These are phyloP conservation scores for Smutsia gigantea DNA, from an alignment of 2,797 vertebrate species.

Conservation along the genomic window DNA sequence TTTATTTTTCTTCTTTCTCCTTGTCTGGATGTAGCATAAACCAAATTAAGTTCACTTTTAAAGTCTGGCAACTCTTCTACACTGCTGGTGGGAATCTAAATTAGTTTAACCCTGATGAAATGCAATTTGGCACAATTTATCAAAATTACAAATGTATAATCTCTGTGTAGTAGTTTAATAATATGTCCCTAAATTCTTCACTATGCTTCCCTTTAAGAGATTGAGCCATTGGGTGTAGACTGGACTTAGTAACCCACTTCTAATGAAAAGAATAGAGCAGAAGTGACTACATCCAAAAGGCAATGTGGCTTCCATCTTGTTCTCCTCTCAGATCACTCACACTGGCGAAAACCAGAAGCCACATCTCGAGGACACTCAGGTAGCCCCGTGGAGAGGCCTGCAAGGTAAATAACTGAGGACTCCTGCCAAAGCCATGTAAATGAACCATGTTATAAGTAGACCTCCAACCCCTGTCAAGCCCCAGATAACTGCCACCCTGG, in stretches of 20 bases:
- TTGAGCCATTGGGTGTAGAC: not conserved
- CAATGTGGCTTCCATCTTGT: not conserved
- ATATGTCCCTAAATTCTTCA: not conserved
- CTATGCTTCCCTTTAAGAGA: not conserved
- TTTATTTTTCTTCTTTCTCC: not conserved
- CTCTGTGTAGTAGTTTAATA: conserved; percentile 11
- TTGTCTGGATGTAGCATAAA: not conserved
- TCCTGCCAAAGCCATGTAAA: not conserved
- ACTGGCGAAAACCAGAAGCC: not conserved
- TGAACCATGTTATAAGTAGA: not conserved
- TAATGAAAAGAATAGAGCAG: conserved; percentile 17
- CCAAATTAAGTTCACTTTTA: conserved; percentile 18
- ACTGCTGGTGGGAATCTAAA: not conserved
- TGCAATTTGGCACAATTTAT: not conserved
- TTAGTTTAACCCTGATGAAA: not conserved
- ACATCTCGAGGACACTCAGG: not conserved
- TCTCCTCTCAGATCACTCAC: not conserved
- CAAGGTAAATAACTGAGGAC: not conserved
- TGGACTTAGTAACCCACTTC: not conserved
- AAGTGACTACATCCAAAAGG: not conserved
- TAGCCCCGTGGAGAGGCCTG: not conserved
- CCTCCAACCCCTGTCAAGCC: not conserved
- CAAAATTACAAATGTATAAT: conserved; percentile 29
- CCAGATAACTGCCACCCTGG: not conserved
- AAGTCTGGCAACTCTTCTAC: not conserved